Conservation (phyloP, 2,888 invertebrate genomes). For the Tillus elongatus region DNA sequence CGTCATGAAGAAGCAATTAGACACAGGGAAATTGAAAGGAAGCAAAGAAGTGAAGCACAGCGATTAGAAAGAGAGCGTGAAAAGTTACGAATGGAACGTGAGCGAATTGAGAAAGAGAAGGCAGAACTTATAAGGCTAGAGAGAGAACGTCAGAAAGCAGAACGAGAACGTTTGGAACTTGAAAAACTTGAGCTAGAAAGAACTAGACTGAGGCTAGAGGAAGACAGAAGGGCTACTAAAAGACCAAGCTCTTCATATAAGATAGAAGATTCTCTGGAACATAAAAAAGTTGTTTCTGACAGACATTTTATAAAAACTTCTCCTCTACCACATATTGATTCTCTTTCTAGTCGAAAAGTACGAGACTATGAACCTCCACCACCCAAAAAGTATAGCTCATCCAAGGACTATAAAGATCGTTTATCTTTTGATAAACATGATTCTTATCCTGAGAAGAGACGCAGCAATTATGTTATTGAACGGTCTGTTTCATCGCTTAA, state of each 20-base stretch:
- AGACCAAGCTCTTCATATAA: constrained; percentile 45
- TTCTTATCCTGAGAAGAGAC: constrained; percentile 29
- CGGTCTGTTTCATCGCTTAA: no score
- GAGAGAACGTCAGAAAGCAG: constrained; percentile 69
- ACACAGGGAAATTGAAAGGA: constrained; percentile 69
- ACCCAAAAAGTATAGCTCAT: constrained; percentile 25
- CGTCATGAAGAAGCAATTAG: constrained; percentile 69
- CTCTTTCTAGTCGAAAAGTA: no score
- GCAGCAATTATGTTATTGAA: constrained; percentile 28
- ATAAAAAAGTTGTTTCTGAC: constrained; percentile 33
- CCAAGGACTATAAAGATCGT: constrained; percentile 30
- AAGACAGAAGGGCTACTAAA: constrained; percentile 49
- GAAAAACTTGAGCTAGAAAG: constrained; percentile 78
- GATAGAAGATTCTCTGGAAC: constrained; percentile 32
- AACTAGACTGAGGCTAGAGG: constrained; percentile 59
- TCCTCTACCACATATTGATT: no score
- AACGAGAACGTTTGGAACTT: constrained; percentile 46
- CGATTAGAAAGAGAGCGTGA: constrained; percentile 73
- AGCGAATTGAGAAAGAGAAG: constrained; percentile 80
- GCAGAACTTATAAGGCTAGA: constrained; percentile 75
- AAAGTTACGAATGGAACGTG: constrained; percentile 72
- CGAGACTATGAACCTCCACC: no score
- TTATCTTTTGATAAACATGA: constrained; percentile 31
- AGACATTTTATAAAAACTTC: constrained; percentile 48
- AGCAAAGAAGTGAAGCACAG: constrained; percentile 76